Evolutionary conservation across 2,113 vertebrate genomes (phyloP).

Genomic region (Eudyptes chrysolophus): DNA sequence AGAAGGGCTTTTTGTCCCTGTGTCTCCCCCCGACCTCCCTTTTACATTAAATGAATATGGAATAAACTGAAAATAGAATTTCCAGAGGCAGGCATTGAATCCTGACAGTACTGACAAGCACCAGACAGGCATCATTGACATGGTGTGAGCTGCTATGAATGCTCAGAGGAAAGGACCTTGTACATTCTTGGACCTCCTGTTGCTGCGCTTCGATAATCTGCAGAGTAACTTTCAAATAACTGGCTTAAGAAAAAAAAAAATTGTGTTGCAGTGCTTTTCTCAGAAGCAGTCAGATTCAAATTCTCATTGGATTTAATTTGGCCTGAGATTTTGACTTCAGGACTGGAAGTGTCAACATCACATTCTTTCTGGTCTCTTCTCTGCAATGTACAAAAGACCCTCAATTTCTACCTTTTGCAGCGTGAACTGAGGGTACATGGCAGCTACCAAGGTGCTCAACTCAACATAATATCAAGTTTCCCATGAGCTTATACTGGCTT

Average conservation of each 20-base stretch:
- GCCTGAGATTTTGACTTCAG: background rate
- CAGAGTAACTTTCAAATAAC: background rate
- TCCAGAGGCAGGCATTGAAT: background rate
- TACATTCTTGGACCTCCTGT: background rate
- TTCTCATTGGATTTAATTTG: background rate
- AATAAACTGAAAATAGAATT: constrained; percentile 24
- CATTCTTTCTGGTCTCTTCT: background rate
- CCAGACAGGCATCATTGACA: background rate
- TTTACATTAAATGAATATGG: constrained; percentile 12
- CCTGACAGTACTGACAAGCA: constrained; percentile 17
- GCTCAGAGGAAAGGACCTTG: background rate
- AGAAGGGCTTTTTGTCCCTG: background rate
- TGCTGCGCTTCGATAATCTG: background rate
- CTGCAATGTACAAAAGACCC: background rate
- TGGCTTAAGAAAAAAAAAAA: background rate
- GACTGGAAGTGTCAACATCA: background rate
- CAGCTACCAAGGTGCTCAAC: background rate
- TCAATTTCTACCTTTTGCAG: background rate
- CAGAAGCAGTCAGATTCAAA: background rate
- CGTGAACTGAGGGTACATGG: background rate
- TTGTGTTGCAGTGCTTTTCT: background rate
- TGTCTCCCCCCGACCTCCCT: background rate
- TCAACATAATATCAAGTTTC: background rate
- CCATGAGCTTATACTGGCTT: background rate
- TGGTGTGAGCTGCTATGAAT: background rate